phyloP scores from a whole-genome alignment of 2,888 invertebrate genomes.

The Harpalus rufipes region DNA sequence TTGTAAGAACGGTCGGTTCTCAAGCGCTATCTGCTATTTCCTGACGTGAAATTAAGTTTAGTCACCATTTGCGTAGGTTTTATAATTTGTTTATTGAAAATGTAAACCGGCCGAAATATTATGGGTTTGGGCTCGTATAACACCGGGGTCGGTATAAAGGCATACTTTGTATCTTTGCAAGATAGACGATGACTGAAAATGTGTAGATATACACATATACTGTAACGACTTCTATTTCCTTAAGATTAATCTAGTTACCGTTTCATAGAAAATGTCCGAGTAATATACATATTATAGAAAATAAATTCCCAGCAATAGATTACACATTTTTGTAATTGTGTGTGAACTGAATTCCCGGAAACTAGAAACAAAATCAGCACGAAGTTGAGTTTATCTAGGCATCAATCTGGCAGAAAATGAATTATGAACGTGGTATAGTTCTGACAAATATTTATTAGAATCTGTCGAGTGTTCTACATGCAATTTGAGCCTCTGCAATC shows the following conservation, averaged over 20 bases:
- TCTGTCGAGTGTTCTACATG: conserved; percentile 35
- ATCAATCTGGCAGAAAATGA: background rate
- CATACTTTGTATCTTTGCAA: too few species aligned
- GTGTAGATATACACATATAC: background rate
- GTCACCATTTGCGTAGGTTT: too few species aligned
- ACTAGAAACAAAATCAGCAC: conserved; percentile 12
- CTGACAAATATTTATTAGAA: conserved; percentile 20
- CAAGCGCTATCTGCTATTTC: too few species aligned
- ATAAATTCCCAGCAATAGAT: conserved; percentile 2
- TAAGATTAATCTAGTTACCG: background rate
- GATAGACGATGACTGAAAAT: background rate
- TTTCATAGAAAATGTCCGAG: background rate
- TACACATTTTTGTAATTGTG: background rate
- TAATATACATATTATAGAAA: background rate
- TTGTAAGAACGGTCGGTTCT: too few species aligned
- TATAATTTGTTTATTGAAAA: too few species aligned
- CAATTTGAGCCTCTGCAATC: conserved; percentile 23
- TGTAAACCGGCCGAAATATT: too few species aligned
- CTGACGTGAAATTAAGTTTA: too few species aligned
- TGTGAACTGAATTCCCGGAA: background rate
- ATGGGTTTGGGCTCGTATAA: too few species aligned
- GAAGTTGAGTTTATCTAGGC: background rate
- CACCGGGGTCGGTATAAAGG: too few species aligned
- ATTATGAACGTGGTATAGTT: conserved; percentile 34
- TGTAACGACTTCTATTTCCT: background rate